Evolutionary conservation across 2,797 vertebrate genomes (phyloP), one percentile per base, ranked within the genome.

Genomic region (Muraenolepis orangiensis): DNA sequence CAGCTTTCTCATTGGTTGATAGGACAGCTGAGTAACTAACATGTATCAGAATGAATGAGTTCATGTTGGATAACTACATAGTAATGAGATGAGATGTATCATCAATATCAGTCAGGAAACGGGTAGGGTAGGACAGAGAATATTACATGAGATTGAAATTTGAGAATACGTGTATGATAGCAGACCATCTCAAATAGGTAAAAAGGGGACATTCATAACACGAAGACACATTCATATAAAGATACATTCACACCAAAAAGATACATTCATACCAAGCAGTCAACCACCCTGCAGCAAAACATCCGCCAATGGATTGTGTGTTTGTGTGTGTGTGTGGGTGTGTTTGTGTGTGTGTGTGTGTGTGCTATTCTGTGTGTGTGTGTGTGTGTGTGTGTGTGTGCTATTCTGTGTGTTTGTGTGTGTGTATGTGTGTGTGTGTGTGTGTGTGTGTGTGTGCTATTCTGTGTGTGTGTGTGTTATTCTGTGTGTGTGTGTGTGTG

Each of bases 171-270:
- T 42, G 40, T 13, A 13, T 13, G 12, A 42, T 42, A 42, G 40
- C 40, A 42, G 40, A 18, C 40, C 3, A 42, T 3, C 40, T 42
- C 3, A 16, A 42, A 14, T 2, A 3, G 40, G 40, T 16, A 12
- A n/a, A 51, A 91, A 89, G 89, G 84, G 80, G 80, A 76, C n/a
- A n/a, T n/a, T n/a, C n/a, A n/a, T n/a, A n/a, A n/a, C n/a, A n/a
- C n/a, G n/a, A n/a, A n/a, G n/a, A n/a, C n/a, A n/a, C 82, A 89
- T 88, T 84, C 84, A 87, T 81, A 87, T 87, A 91, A 89, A 90
- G 84, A 81, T 81, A 76, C 82, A 89, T 88, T 84, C 84, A 87
- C 80, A 82, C 82, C 67, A 0, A 57, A 91, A 89, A 90, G 84
- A 81, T 81, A 76, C 82, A 89, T 88, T 84, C 84, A 87, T 81